Conservation (phyloP, 1,140 invertebrate species). For the Sycophila sp. region DNA sequence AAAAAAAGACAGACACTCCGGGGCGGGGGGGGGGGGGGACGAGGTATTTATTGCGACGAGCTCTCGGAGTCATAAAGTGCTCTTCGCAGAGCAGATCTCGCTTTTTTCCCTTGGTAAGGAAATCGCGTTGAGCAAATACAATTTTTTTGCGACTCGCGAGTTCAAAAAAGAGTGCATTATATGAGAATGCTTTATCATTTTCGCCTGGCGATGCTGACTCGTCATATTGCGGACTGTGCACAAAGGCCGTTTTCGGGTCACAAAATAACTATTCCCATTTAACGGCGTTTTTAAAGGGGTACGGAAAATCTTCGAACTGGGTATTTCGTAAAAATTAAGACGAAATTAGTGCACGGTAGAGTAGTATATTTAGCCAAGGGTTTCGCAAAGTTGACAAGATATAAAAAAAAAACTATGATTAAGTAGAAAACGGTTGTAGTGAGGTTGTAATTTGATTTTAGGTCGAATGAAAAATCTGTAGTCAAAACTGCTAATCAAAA, state of each 20-base stretch:
- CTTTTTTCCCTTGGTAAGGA: not conserved
- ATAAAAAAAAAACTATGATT: too few relatives aligned
- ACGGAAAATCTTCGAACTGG: too few relatives aligned
- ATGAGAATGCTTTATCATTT: slow-evolving; percentile 20
- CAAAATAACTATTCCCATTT: too few relatives aligned
- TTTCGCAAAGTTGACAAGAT: too few relatives aligned
- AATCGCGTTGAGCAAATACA: slow-evolving; percentile 29
- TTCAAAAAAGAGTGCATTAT: not conserved
- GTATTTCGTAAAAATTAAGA: too few relatives aligned
- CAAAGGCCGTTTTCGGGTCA: not conserved
- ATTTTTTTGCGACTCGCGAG: not conserved
- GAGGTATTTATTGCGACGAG: slow-evolving; percentile 27
- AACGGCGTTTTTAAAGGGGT: too few relatives aligned
- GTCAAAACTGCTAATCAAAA: too few relatives aligned
- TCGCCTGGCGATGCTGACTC: not conserved
- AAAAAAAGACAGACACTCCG: not conserved
- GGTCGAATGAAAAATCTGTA: too few relatives aligned
- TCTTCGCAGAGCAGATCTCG: not conserved
- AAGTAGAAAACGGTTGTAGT: too few relatives aligned
- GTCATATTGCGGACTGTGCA: not conserved
- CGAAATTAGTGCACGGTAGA: too few relatives aligned
- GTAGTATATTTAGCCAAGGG: too few relatives aligned
- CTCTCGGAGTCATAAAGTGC: slow-evolving; percentile 11
- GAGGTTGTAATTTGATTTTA: too few relatives aligned
- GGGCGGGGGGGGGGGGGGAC: not conserved